Base-by-base conservation (phyloP, 2,797 vertebrate genomes). In the Craterocephalus amniculus region DNA sequence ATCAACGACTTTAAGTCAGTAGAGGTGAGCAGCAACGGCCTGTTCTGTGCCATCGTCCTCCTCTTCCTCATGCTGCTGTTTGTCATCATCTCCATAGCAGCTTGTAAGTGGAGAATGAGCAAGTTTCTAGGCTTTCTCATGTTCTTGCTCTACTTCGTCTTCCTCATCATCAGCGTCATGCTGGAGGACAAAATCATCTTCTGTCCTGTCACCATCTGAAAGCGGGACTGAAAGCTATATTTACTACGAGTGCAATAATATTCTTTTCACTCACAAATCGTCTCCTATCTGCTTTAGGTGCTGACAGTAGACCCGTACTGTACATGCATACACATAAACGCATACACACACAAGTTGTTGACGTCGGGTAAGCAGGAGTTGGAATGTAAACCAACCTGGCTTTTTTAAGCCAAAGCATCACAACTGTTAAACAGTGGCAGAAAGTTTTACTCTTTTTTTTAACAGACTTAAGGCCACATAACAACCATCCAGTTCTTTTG, bases 41-140 rank as follows among this genome's bases (percentile, higher is more conserved):
- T 99, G 29, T 99, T 99, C 95, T 99, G 98, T 9, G 97, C 98
- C 6, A 99, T 99, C 13, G 96, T 99, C 61, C 96, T 99, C 40
- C 98, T 99, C 83, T 99, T 99, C 95, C 95, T 99, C 89, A 99
- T 99, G 98, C 95, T 99, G 36, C 95, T 99, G 67, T 99, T 99
- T 12, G 98, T 99, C 91, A 98, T 97, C 87, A 84, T 96, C 34
- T 98, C 98, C 88, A 99, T 99, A 8, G 98, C 95, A 1, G 85
- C 89, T 73, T 98, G 97, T 94, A 97, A 95, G 57, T 99, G 98
- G 98, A 96, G 1, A 72, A 99, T 99, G 98, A 99, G 97, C 94
- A 99, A 99, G 91, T 9, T 95, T 27, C 93, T 99, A 70, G 98
- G 98, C 58, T 87, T 95, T 22, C 67, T 94, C 83, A 99, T 99